Percentiles rank a stretch among this genome's conserved stretches.
These are phyloP conservation scores for Gonatopus flavifemur DNA, from an alignment of 1,140 invertebrate species.

Conservation along the genomic window DNA sequence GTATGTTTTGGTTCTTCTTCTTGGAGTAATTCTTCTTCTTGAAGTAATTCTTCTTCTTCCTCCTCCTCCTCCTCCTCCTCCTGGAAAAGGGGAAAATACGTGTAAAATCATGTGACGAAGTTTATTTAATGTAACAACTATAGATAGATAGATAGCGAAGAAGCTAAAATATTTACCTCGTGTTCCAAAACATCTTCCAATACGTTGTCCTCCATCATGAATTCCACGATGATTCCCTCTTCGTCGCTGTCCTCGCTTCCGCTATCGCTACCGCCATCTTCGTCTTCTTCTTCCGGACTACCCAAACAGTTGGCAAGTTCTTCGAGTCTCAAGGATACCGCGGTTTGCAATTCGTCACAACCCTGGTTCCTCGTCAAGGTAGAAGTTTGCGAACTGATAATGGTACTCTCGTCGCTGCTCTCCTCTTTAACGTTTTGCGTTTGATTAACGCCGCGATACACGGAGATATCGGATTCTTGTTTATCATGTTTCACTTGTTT, in stretches of 20 bases:
- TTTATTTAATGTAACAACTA: not conserved
- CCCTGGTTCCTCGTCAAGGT: conserved; percentile 92
- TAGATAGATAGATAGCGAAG: not conserved
- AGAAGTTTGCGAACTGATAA: conserved; percentile 94
- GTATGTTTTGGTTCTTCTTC: conserved; percentile 58
- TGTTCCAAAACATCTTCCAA: conserved; percentile 59
- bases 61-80: not conserved
- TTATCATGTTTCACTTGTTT: conserved; percentile 52
- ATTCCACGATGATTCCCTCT: conserved; percentile 60
- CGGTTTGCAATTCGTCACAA: conserved; percentile 61
- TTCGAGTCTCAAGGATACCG: conserved; percentile 63
- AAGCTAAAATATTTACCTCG: conserved; percentile 42
- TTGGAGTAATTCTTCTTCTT: conserved; percentile 56
- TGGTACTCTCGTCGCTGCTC: conserved; percentile 94
- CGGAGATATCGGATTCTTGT: conserved; percentile 59
- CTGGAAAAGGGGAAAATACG: not conserved
- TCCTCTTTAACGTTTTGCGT: conserved; percentile 72
- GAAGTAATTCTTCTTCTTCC: not conserved
- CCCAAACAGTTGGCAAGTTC: conserved; percentile 61
- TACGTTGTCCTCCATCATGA: conserved; percentile 55
- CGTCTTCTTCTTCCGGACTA: conserved; percentile 61
- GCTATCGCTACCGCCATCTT: conserved; percentile 64
- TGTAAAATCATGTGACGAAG: not conserved
- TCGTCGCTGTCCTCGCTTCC: conserved; percentile 60
- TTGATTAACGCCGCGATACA: conserved; percentile 48